These are phyloP conservation scores for Caenorhabditis sp. DNA, from an alignment of 2,888 invertebrate genomes.

Conservation along the genomic window DNA sequence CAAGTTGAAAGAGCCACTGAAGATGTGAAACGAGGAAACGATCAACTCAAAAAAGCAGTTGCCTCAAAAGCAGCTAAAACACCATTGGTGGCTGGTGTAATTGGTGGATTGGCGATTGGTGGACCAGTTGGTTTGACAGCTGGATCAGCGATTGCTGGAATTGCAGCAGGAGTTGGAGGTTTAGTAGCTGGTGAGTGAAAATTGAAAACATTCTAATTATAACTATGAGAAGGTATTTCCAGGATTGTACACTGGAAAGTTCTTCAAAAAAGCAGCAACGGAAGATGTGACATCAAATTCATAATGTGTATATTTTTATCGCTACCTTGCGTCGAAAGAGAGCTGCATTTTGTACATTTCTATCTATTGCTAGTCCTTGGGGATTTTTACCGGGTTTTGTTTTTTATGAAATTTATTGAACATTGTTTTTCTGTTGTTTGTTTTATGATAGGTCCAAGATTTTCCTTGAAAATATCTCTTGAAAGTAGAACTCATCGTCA, in stretches of 20 bases:
- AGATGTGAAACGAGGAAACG: slow-evolving; percentile 61
- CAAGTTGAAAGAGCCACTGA: slow-evolving; percentile 61
- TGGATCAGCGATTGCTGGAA: slow-evolving; percentile 64
- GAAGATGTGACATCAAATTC: slow-evolving; percentile 8
- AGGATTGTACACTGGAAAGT: slow-evolving; percentile 54
- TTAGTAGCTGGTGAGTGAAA: slow-evolving; percentile 58
- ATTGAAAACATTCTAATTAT: background rate
- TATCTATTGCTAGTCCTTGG: background rate
- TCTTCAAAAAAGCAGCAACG: slow-evolving; percentile 52
- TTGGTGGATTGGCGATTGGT: slow-evolving; percentile 64
- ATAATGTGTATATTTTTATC: slow-evolving; percentile 2
- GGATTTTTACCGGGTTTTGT: background rate
- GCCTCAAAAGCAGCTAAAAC: slow-evolving; percentile 60
- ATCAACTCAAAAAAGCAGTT: slow-evolving; percentile 64
- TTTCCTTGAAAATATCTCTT: background rate
- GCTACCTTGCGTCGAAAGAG: too few relatives aligned
- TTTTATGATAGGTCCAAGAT: too few relatives aligned
- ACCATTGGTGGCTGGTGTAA: slow-evolving; percentile 61
- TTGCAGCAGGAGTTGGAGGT: slow-evolving; percentile 66
- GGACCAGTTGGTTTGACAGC: slow-evolving; percentile 67
- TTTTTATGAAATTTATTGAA: background rate
- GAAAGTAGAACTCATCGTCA: too few relatives aligned
- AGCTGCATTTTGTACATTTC: background rate
- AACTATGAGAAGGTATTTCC: slow-evolving; percentile 22
- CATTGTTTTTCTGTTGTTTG: background rate